Evolutionary conservation across 2,797 vertebrate genomes (phyloP).

Genomic region (Phoeniculus purpureus): DNA sequence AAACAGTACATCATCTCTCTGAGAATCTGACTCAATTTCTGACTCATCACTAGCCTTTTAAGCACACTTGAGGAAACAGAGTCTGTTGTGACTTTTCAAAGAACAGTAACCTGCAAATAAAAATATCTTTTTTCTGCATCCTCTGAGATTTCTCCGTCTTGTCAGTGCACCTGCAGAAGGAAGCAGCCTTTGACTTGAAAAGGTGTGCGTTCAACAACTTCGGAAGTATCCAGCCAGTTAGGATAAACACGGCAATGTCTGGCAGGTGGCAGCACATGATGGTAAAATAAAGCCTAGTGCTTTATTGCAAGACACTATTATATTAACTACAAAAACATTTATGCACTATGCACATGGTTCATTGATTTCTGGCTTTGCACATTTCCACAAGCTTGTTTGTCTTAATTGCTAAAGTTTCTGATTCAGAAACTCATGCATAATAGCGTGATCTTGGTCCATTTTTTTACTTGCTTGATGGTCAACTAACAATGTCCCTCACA

Average conservation of each 20-base stretch:
- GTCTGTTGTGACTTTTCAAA: constrained; percentile 1
- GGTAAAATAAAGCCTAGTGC: background rate
- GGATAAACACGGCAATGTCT: background rate
- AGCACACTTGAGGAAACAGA: background rate
- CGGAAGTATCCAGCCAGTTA: background rate
- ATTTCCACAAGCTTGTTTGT: background rate
- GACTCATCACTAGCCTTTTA: background rate
- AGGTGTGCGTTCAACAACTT: background rate
- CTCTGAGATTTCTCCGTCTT: constrained; percentile 7
- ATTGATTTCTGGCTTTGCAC: constrained; percentile 9
- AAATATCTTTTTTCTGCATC: background rate
- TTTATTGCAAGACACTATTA: background rate
- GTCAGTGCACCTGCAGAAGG: background rate
- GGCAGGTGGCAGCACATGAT: background rate
- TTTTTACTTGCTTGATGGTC: background rate
- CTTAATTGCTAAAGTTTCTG: background rate
- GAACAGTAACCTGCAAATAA: background rate
- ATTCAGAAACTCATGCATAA: constrained; percentile 9
- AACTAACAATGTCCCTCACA: background rate
- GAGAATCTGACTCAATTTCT: background rate
- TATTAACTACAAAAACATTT: background rate
- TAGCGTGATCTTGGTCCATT: background rate
- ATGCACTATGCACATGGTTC: background rate
- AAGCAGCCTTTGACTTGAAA: background rate
- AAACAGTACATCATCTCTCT: background rate